Evolutionary conservation across 2,797 vertebrate species (phyloP).

Genomic region (Sebastes variabilis): DNA sequence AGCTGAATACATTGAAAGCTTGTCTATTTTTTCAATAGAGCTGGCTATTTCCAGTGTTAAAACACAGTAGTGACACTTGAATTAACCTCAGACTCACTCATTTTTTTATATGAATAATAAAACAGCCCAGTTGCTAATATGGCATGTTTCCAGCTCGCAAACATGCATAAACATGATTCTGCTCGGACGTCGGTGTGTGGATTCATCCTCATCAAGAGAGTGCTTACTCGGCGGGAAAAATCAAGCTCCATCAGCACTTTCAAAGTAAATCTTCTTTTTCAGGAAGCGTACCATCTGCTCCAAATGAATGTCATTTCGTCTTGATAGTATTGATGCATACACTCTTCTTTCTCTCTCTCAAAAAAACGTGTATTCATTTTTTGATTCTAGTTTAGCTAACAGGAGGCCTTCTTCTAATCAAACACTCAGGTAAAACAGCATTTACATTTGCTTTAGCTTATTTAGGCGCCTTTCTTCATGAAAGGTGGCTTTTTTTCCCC

Average conservation of each 20-base stretch:
- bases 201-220: conserved; percentile 39
- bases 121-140: conserved; percentile 31
- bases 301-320: conserved; percentile 12
- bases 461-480: background rate
- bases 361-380: background rate
- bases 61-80: conserved; percentile 20
- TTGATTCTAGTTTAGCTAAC: background rate
- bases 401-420: background rate
- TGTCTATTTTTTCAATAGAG: background rate
- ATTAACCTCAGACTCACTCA: conserved; percentile 32
- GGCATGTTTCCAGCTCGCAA: conserved; percentile 35
- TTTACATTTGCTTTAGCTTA: background rate
- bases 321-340: background rate
- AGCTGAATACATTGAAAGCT: background rate
- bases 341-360: background rate
- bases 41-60: conserved; percentile 5
- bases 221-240: conserved; percentile 34
- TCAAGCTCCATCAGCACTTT: conserved; percentile 32
- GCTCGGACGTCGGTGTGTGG: background rate
- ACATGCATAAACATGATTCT: conserved; percentile 46
- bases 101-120: conserved; percentile 17
- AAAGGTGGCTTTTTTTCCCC: background rate
- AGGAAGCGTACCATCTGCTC: conserved; percentile 17
- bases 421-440: background rate
- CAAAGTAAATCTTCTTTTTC: conserved; percentile 20